Evolutionary conservation across 1,140 invertebrate species (phyloP).

Genomic region (Forficula auricularia): DNA sequence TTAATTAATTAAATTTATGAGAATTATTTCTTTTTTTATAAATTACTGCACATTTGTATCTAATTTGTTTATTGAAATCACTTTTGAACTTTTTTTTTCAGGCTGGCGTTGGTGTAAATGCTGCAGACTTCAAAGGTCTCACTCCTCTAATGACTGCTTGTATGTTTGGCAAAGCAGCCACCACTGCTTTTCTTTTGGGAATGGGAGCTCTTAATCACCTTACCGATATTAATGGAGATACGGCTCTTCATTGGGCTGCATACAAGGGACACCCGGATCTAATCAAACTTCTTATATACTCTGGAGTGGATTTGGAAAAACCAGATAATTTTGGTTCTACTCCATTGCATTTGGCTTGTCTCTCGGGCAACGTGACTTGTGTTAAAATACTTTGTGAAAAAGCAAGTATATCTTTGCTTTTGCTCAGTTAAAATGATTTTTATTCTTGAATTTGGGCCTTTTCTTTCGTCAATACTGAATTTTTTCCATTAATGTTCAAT

Average conservation of each 20-base stretch:
- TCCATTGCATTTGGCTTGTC: constrained; percentile 77
- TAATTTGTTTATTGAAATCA: too few species aligned
- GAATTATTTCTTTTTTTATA: too few species aligned
- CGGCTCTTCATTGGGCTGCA: constrained; percentile 80
- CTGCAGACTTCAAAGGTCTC: constrained; percentile 75
- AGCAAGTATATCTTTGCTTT: constrained; percentile 36
- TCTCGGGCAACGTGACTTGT: constrained; percentile 68
- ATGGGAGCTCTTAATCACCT: constrained; percentile 69
- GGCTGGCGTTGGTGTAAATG: constrained; percentile 73
- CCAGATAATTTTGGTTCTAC: constrained; percentile 85
- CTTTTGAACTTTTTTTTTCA: constrained; percentile 18
- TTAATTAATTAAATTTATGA: too few species aligned
- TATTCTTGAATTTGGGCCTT: too few species aligned
- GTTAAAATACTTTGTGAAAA: constrained; percentile 72
- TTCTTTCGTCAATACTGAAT: too few species aligned
- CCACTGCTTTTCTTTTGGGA: constrained; percentile 72
- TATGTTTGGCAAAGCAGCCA: constrained; percentile 79
- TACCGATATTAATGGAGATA: constrained; percentile 81
- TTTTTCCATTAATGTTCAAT: too few species aligned
- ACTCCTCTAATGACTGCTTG: constrained; percentile 81
- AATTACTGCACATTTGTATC: too few species aligned
- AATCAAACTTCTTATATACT: constrained; percentile 75
- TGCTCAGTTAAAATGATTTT: too few species aligned
- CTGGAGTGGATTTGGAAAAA: constrained; percentile 69
- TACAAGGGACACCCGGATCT: constrained; percentile 78